A percentile compares a stretch with the other conserved stretches of the same genome.
phyloP scores from a whole-genome alignment of 1,140 invertebrate species.

The Calliphora vicina region DNA sequence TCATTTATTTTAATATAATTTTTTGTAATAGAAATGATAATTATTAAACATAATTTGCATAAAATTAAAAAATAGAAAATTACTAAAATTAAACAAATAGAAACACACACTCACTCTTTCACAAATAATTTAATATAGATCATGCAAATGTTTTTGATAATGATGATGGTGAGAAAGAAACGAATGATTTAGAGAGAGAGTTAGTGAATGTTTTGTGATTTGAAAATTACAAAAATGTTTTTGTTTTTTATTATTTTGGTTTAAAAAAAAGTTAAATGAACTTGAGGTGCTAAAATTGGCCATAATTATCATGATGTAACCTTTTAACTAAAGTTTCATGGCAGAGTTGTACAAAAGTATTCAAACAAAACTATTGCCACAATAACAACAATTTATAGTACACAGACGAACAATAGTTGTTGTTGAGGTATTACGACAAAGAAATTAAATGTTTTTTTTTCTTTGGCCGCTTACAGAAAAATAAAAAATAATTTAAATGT shows the following conservation, averaged over 20 bases:
- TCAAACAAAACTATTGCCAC: neutral
- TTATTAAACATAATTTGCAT: slow-evolving; percentile 18
- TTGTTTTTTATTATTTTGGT: neutral
- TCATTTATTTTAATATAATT: neutral
- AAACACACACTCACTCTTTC: neutral
- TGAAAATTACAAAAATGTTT: neutral
- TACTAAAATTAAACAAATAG: neutral
- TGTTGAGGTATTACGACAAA: neutral
- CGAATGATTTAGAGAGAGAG: neutral
- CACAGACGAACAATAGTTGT: neutral
- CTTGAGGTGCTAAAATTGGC: slow-evolving; percentile 31
- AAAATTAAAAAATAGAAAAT: neutral
- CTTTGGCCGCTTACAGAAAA: neutral
- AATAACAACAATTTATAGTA: neutral
- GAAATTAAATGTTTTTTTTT: neutral
- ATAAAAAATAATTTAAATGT: neutral
- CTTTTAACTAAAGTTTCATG: neutral
- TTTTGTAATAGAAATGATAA: neutral
- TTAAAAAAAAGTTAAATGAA: slow-evolving; percentile 19
- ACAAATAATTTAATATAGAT: slow-evolving; percentile 10
- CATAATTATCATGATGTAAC: slow-evolving; percentile 26
- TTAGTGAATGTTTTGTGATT: neutral
- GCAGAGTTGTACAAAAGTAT: neutral
- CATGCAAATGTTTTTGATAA: neutral
- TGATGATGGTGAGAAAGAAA: neutral